Conservation (phyloP, 2,797 vertebrate genomes). For the Gallinago nigripennis region DNA sequence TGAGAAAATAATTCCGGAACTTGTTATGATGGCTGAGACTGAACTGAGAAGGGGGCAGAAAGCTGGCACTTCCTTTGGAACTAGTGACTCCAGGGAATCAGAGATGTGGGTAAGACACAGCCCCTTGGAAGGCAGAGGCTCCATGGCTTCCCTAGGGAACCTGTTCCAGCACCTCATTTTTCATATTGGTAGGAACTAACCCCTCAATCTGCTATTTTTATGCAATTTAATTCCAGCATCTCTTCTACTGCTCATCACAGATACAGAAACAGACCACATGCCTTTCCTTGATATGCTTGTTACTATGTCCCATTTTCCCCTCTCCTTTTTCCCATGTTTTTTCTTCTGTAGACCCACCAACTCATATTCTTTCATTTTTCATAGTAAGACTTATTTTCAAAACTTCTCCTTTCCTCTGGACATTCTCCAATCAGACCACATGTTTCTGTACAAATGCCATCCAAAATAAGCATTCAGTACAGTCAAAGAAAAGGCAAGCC, state of each 20-base stretch:
- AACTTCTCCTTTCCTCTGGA: not conserved
- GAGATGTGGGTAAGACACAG: not conserved
- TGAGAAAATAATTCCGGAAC: not conserved
- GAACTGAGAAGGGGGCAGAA: not conserved
- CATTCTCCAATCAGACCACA: not conserved
- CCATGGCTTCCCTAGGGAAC: not conserved
- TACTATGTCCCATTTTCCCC: not conserved
- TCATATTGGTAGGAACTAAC: not conserved
- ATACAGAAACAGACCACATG: not conserved
- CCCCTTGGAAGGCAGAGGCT: not conserved
- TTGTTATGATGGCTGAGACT: not conserved
- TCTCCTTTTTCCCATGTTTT: not conserved
- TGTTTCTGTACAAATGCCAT: not conserved
- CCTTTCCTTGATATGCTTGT: not conserved
- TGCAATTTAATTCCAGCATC: not conserved
- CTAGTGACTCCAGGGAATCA: not conserved
- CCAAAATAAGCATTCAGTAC: not conserved
- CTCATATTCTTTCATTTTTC: not conserved
- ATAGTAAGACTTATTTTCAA: not conserved
- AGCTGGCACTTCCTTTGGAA: not conserved
- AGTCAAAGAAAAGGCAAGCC: slow-evolving; percentile 7
- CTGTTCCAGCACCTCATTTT: not conserved
- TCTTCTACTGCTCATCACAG: not conserved
- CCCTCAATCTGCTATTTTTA: not conserved
- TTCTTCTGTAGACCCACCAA: not conserved